A percentile compares a stretch with the other conserved stretches of the same genome.
phyloP scores from a whole-genome alignment of 2,888 invertebrate species.

The Allophyes oxyacanthae region DNA sequence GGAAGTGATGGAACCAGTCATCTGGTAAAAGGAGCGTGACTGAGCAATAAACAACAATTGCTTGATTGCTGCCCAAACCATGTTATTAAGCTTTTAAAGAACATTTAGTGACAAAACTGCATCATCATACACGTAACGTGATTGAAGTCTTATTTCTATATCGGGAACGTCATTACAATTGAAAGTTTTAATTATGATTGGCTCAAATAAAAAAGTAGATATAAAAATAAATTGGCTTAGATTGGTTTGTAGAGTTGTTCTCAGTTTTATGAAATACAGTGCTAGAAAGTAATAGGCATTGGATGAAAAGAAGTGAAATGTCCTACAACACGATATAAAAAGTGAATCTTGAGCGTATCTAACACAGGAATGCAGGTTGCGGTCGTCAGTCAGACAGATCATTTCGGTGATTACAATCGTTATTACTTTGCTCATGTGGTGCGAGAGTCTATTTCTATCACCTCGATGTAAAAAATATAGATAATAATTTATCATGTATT shows the following conservation, averaged over 20 bases:
- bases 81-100: conserved; percentile 75
- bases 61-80: conserved; percentile 68
- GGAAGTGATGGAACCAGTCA: conserved; percentile 60
- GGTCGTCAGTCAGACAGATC: conserved; percentile 64
- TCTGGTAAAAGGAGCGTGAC: conserved; percentile 68
- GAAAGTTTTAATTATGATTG: conserved; percentile 48
- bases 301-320: conserved; percentile 52
- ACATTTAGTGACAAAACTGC: conserved; percentile 71
- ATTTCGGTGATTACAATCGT: conserved; percentile 76
- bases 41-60: conserved; percentile 63
- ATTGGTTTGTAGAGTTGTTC: conserved; percentile 13
- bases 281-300: conserved; percentile 39
- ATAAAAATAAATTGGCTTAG: conserved; percentile 29
- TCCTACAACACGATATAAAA: conserved; percentile 58
- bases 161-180: conserved; percentile 40
- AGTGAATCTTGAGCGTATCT: conserved; percentile 65
- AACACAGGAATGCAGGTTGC: conserved; percentile 74
- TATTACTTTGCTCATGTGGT: conserved; percentile 58
- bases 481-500: conserved; percentile 18
- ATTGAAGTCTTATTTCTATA: conserved; percentile 50
- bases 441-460: conserved; percentile 10
- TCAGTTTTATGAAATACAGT: conserved; percentile 6
- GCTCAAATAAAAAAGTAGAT: conserved; percentile 34
- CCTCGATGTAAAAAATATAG: conserved; percentile 16
- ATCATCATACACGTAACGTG: conserved; percentile 47